Evolutionary conservation across 2,113 vertebrate genomes (phyloP).

Genomic region (Mastomys natalensis): DNA sequence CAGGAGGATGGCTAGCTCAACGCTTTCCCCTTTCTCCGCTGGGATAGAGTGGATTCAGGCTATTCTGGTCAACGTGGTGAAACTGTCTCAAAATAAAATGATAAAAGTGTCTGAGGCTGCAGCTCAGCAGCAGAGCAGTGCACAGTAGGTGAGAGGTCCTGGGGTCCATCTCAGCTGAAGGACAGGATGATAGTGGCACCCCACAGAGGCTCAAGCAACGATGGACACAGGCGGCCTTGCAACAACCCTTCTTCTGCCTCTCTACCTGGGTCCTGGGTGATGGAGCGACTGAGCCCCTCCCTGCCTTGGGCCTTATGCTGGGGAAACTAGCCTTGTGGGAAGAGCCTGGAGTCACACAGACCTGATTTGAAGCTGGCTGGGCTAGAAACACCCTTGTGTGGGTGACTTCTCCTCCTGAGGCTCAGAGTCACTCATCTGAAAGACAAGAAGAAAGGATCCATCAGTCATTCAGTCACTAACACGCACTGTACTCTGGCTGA

Average conservation of each 20-base stretch:
- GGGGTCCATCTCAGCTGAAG: neutral
- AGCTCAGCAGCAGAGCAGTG: neutral
- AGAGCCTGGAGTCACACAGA: neutral
- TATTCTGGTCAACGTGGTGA: neutral
- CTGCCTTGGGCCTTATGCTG: neutral
- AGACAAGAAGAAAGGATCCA: neutral
- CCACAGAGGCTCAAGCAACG: neutral
- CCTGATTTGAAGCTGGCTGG: slow-evolving; percentile 64
- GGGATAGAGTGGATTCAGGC: too few species aligned
- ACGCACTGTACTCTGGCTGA: neutral
- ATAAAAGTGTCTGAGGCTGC: neutral
- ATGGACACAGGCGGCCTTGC: neutral
- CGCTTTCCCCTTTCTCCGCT: neutral
- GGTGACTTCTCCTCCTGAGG: slow-evolving; percentile 42
- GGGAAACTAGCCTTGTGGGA: neutral
- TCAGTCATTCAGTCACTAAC: neutral
- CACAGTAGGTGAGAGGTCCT: neutral
- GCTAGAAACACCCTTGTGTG: slow-evolving; percentile 50
- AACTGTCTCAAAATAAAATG: neutral
- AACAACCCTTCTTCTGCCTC: neutral
- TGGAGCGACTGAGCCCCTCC: neutral
- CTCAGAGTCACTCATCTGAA: slow-evolving; percentile 75
- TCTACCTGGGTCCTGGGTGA: too few species aligned
- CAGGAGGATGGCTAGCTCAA: neutral
- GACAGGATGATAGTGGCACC: neutral